Evolutionary conservation across 1,140 invertebrate genomes (phyloP).

Genomic region (Drosophila rhopaloa): DNA sequence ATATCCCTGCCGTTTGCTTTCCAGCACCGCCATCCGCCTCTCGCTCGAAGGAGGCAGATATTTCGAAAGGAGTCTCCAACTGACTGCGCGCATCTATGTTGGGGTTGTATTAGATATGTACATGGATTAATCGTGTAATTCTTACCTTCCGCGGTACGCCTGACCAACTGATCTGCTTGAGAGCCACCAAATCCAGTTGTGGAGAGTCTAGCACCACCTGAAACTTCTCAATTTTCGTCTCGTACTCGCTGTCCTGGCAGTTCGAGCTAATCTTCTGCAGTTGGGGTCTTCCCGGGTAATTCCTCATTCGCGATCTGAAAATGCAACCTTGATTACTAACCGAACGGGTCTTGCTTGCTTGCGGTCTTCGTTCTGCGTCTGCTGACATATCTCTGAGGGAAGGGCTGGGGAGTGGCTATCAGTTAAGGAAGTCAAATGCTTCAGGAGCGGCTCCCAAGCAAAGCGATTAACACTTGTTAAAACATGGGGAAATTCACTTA

Average conservation of each 20-base stretch:
- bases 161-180: conserved; percentile 97
- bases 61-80: conserved; percentile 90
- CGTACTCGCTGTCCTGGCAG: conserved; percentile 87
- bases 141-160: conserved; percentile 95
- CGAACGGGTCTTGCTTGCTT: neutral
- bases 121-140: too few species aligned
- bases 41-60: conserved; percentile 97
- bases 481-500: neutral
- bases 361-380: neutral
- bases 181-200: conserved; percentile 92
- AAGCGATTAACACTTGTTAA: neutral
- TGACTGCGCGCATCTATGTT: conserved; percentile 87
- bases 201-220: conserved; percentile 89
- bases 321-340: conserved; percentile 16
- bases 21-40: conserved; percentile 91
- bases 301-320: conserved; percentile 61
- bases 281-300: conserved; percentile 88
- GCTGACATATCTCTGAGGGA: neutral
- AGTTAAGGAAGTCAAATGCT: conserved; percentile 10
- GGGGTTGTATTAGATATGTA: neutral
- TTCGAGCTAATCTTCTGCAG: conserved; percentile 86
- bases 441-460: neutral
- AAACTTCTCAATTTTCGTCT: conserved; percentile 94
- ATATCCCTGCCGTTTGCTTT: conserved; percentile 97
- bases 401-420: conserved; percentile 12